A percentile compares a stretch with the other conserved stretches of the same genome.
phyloP scores from a whole-genome alignment of 2,113 vertebrate genomes.

The Australoheros scitulus region DNA sequence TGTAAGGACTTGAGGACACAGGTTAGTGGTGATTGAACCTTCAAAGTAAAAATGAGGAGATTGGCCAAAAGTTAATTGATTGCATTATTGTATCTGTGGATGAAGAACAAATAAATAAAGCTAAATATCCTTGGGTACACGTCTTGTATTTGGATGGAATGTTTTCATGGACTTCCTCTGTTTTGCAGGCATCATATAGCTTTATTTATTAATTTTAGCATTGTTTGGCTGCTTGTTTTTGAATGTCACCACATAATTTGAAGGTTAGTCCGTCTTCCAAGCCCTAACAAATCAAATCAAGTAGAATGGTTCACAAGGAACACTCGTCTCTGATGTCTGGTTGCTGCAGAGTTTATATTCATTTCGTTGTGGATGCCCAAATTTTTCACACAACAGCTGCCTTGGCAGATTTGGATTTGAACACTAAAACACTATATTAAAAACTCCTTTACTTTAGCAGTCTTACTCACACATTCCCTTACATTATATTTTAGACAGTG shows the following conservation, averaged over 20 bases:
- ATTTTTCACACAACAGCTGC: not conserved
- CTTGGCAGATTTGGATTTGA: not conserved
- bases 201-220: not conserved
- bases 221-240: not conserved
- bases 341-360: not conserved
- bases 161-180: not conserved
- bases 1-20: not conserved
- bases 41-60: not conserved
- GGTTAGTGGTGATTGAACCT: fast-evolving
- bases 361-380: not conserved
- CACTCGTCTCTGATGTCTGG: not conserved
- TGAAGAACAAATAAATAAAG: not conserved
- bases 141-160: not conserved
- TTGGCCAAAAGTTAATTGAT: not conserved
- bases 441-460: not conserved
- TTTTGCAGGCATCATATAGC: not conserved
- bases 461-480: not conserved
- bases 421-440: not conserved
- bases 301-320: not conserved
- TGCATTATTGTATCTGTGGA: not conserved
- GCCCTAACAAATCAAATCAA: not conserved
- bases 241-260: not conserved
- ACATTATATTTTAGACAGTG: not conserved
- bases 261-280: not conserved
- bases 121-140: not conserved